phyloP scores from a whole-genome alignment of 1,140 invertebrate genomes.

The Drosophila setifemur region DNA sequence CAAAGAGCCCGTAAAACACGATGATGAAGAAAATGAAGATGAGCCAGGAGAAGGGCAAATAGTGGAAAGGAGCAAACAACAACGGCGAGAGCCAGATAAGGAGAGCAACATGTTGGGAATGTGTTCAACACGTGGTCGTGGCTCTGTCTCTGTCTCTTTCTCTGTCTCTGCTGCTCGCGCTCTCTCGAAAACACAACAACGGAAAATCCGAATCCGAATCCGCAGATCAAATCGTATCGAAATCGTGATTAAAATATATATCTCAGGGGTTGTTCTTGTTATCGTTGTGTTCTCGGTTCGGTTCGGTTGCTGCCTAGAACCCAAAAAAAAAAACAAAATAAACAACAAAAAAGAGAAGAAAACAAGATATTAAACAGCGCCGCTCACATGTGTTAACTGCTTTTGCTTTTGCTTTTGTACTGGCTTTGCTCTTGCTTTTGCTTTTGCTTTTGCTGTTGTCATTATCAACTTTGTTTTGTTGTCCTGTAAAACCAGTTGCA shows the following conservation, averaged over 20 bases:
- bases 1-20: constrained; percentile 28
- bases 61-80: neutral
- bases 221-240: constrained; percentile 23
- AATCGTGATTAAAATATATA: constrained; percentile 29
- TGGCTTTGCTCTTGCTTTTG: neutral
- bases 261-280: neutral
- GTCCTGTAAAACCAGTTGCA: constrained; percentile 54
- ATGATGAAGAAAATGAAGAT: constrained; percentile 33
- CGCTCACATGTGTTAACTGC: constrained; percentile 33
- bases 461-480: constrained; percentile 32
- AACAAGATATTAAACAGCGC: too few relatives aligned
- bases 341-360: neutral
- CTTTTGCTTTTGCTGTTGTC: neutral
- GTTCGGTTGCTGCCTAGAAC: constrained; percentile 9
- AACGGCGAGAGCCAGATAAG: neutral
- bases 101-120: constrained; percentile 68
- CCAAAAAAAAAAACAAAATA: neutral
- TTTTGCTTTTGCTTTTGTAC: constrained; percentile 4
- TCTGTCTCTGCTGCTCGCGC: neutral
- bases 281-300: too few relatives aligned
- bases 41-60: neutral
- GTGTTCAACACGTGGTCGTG: constrained; percentile 71
- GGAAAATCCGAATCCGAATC: too few relatives aligned
- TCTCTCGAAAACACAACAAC: constrained; percentile 8
- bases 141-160: neutral